phyloP scores from a whole-genome alignment of 2,888 invertebrate species.

The Conistra vaccinii region DNA sequence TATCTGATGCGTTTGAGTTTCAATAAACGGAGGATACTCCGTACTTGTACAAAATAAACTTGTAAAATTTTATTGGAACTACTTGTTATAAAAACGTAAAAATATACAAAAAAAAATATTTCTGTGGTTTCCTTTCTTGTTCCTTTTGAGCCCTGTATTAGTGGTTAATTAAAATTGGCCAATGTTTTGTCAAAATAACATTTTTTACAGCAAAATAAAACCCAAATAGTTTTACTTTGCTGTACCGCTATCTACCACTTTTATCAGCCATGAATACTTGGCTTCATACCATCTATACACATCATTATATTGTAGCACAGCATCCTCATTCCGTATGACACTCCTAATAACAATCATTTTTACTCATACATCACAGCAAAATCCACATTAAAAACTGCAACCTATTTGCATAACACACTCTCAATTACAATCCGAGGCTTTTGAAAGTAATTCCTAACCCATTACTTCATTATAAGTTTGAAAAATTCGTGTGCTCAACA shows the following conservation, averaged over 20 bases:
- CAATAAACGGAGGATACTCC: constrained; percentile 82
- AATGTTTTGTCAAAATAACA: no score
- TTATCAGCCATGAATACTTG: not conserved
- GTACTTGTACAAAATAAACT: constrained; percentile 89
- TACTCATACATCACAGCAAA: not conserved
- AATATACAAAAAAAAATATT: constrained; percentile 76
- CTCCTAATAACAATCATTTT: not conserved
- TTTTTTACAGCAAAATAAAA: no score
- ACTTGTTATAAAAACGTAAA: constrained; percentile 88
- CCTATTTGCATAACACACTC: no score
- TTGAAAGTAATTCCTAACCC: not conserved
- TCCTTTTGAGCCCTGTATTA: not conserved
- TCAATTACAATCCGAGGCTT: not conserved
- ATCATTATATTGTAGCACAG: not conserved
- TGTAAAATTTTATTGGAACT: constrained; percentile 90
- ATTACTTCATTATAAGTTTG: not conserved
- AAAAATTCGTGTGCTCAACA: not conserved
- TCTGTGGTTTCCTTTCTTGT: constrained; percentile 65
- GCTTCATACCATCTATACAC: no score
- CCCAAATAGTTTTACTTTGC: no score
- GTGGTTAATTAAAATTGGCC: not conserved
- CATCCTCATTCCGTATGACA: not conserved
- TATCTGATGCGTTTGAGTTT: constrained; percentile 82
- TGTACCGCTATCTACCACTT: not conserved
- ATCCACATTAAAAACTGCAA: no score